Percentiles rank a stretch among this genome's conserved stretches.
Conservation (phyloP, 2,888 invertebrate genomes). For the Aquatica leii region DNA sequence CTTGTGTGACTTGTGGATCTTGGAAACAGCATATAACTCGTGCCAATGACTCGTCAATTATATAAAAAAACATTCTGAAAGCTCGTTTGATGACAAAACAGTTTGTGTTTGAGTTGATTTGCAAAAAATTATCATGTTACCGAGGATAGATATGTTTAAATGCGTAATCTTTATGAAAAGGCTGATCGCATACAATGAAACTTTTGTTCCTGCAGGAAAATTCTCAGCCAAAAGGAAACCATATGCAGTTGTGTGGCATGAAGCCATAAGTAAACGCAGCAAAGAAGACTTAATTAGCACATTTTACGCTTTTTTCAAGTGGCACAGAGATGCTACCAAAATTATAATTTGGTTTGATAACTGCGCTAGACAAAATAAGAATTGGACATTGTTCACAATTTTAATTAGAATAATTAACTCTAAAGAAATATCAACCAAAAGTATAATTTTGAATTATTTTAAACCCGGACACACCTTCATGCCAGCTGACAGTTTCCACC, state of each 20-base stretch:
- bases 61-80: too few relatives aligned
- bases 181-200: too few relatives aligned
- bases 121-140: too few relatives aligned
- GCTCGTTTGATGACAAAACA: too few relatives aligned
- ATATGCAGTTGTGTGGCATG: conserved; percentile 30
- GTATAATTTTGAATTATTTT: conserved; percentile 35
- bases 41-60: too few relatives aligned
- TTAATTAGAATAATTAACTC: conserved; percentile 39
- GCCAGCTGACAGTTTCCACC: conserved; percentile 40
- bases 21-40: too few relatives aligned
- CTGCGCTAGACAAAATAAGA: conserved; percentile 42
- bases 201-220: too few relatives aligned
- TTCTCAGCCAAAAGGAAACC: too few relatives aligned
- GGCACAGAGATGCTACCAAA: neutral
- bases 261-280: conserved; percentile 21
- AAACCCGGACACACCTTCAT: conserved; percentile 46
- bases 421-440: conserved; percentile 27
- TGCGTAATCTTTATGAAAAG: too few relatives aligned
- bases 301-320: conserved; percentile 21
- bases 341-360: conserved; percentile 37
- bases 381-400: conserved; percentile 39
- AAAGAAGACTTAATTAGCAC: conserved; percentile 16
- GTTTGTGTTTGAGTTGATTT: too few relatives aligned
- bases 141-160: too few relatives aligned
- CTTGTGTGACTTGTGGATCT: too few relatives aligned